phyloP scores from a whole-genome alignment of 2,797 vertebrate genomes.

The Harpagifer antarcticus region DNA sequence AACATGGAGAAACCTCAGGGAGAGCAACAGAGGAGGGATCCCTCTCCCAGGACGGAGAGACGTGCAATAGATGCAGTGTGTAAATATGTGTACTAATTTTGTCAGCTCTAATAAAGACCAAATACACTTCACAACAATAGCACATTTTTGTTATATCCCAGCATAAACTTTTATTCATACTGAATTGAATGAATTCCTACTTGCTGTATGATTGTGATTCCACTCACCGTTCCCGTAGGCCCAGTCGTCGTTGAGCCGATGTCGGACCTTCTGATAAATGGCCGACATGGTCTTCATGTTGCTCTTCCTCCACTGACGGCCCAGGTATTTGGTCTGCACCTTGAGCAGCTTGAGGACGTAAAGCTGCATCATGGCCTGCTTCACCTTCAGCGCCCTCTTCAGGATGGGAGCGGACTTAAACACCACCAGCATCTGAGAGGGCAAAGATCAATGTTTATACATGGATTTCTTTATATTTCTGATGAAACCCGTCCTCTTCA shows the following conservation, averaged over 20 bases:
- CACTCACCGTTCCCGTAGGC: slow-evolving; percentile 94
- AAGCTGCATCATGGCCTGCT: slow-evolving; percentile 98
- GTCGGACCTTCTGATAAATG: slow-evolving; percentile 98
- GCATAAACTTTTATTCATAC: background rate
- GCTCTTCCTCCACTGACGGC: slow-evolving; percentile 98
- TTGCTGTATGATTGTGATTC: background rate
- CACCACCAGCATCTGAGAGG: slow-evolving; percentile 94
- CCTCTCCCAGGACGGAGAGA: too few species aligned
- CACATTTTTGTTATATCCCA: too few species aligned
- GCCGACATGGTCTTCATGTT: slow-evolving; percentile 99
- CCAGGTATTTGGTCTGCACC: slow-evolving; percentile 97
- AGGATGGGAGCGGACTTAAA: slow-evolving; percentile 98
- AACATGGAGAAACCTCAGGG: too few species aligned
- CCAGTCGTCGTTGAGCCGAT: slow-evolving; percentile 98
- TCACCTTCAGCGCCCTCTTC: slow-evolving; percentile 96
- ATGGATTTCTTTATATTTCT: background rate
- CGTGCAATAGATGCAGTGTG: too few species aligned
- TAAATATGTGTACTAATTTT: too few species aligned
- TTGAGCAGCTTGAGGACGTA: slow-evolving; percentile 97
- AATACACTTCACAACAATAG: too few species aligned
- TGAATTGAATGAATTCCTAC: background rate
- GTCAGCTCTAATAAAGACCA: too few species aligned
- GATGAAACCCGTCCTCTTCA: background rate
- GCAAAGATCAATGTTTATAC: background rate
- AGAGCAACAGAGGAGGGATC: too few species aligned